Percentiles rank a stretch among this genome's conserved stretches.
These are phyloP conservation scores for Ceratitis capitata DNA, from an alignment of 1,140 invertebrate genomes.

Conservation along the genomic window DNA sequence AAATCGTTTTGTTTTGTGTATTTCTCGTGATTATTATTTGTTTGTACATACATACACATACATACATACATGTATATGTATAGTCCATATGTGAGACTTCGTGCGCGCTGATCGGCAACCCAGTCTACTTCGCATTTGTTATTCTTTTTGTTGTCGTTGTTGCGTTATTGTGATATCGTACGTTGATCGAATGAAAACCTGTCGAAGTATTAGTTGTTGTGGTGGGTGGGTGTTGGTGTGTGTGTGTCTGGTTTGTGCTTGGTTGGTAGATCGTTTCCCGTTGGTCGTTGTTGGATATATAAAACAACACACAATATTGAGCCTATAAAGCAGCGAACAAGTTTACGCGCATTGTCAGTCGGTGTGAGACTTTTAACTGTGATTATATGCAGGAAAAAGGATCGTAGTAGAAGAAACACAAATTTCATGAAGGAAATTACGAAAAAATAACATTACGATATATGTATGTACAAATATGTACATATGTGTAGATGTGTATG, in stretches of 20 bases:
- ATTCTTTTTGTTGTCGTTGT: neutral
- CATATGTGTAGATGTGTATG: neutral
- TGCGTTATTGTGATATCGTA: neutral
- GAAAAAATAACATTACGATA: neutral
- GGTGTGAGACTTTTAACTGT: neutral
- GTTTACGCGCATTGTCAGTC: neutral
- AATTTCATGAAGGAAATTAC: neutral
- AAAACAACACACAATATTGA: neutral
- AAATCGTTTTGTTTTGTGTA: slow-evolving; percentile 6
- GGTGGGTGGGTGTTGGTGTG: neutral
- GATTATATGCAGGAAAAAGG: neutral
- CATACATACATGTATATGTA: too few relatives aligned
- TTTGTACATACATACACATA: slow-evolving; percentile 5
- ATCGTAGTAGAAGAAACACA: neutral
- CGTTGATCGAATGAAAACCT: neutral
- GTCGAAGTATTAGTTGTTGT: neutral
- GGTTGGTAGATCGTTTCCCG: neutral
- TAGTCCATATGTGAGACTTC: too few relatives aligned
- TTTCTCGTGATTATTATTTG: slow-evolving; percentile 6
- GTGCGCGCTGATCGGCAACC: too few relatives aligned
- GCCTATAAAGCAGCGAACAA: slow-evolving; percentile 1
- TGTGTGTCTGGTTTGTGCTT: too few relatives aligned
- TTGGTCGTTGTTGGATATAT: neutral
- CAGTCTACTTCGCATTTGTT: neutral
- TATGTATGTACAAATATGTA: neutral